Evolutionary conservation across 2,888 invertebrate species (phyloP).

Genomic region (Hirtodrosophila histrioides): DNA sequence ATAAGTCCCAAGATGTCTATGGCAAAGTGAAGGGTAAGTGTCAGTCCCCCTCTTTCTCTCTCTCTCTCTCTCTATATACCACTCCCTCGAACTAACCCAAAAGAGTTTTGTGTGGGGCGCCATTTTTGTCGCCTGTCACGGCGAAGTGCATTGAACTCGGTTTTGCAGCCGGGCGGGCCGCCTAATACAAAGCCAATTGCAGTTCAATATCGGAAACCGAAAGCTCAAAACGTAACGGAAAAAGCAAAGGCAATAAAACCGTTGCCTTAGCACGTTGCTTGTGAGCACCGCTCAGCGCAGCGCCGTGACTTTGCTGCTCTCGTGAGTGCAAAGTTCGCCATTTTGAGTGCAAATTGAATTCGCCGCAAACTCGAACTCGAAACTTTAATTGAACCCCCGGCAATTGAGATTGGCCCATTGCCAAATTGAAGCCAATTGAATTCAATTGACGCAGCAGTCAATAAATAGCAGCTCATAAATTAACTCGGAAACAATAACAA

Average conservation of each 20-base stretch:
- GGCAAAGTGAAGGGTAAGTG: constrained; percentile 86
- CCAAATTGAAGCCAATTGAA: constrained; percentile 77
- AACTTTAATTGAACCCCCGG: constrained; percentile 63
- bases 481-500: constrained; percentile 8
- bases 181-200: constrained; percentile 62
- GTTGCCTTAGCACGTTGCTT: constrained; percentile 47
- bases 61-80: no score
- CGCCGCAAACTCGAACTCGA: constrained; percentile 51
- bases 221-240: constrained; percentile 35
- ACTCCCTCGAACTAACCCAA: constrained; percentile 5
- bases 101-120: constrained; percentile 12
- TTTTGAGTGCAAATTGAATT: constrained; percentile 65
- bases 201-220: constrained; percentile 26
- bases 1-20: constrained; percentile 86
- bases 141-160: constrained; percentile 64
- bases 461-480: constrained; percentile 38
- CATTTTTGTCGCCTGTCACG: constrained; percentile 24
- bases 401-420: constrained; percentile 54
- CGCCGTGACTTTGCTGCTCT: constrained; percentile 13
- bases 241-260: constrained; percentile 45
- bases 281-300: constrained; percentile 1
- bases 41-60: no score
- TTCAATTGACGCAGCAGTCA: constrained; percentile 67
- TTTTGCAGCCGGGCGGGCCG: constrained; percentile 18
- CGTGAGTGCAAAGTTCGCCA: constrained; percentile 66